Percentiles rank a stretch among this genome's conserved stretches.
Conservation (phyloP, 1,140 invertebrate species). For the Aphaenogaster rudis region DNA sequence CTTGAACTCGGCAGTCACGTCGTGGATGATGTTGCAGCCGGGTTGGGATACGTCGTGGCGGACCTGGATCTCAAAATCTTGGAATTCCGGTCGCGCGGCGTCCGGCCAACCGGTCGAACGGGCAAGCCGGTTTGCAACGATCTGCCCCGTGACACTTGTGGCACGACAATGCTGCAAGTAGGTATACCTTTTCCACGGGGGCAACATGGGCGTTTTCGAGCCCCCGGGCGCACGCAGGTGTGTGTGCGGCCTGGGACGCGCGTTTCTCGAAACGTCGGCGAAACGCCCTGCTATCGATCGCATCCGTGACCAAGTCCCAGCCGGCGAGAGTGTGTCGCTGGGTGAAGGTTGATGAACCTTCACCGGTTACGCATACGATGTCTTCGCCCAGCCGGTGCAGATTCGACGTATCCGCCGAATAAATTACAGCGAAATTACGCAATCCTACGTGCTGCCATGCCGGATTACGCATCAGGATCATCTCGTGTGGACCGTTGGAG, state of each 20-base stretch:
- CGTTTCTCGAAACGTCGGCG: slow-evolving; percentile 61
- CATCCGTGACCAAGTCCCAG: slow-evolving; percentile 34
- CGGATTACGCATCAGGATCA: neutral
- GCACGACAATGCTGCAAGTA: slow-evolving; percentile 38
- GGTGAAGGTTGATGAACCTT: slow-evolving; percentile 60
- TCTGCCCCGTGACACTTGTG: slow-evolving; percentile 36
- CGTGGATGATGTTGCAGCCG: slow-evolving; percentile 24
- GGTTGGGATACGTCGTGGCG: neutral
- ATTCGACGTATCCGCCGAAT: neutral
- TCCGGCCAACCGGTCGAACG: neutral
- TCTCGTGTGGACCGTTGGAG: neutral
- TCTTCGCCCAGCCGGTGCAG: neutral
- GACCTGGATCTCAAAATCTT: neutral
- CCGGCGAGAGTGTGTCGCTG: slow-evolving; percentile 47
- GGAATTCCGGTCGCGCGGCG: slow-evolving; percentile 36
- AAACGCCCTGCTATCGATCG: slow-evolving; percentile 66
- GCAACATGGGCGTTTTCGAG: neutral
- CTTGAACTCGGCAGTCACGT: slow-evolving; percentile 57
- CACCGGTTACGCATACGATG: neutral
- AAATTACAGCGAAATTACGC: slow-evolving; percentile 14
- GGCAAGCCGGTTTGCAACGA: slow-evolving; percentile 25
- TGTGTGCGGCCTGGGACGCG: slow-evolving; percentile 2
- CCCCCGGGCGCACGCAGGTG: neutral
- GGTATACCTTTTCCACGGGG: neutral
- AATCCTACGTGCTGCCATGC: neutral